These are phyloP conservation scores for Fistularia commersonii DNA, from an alignment of 2,797 vertebrate species.

Conservation along the genomic window DNA sequence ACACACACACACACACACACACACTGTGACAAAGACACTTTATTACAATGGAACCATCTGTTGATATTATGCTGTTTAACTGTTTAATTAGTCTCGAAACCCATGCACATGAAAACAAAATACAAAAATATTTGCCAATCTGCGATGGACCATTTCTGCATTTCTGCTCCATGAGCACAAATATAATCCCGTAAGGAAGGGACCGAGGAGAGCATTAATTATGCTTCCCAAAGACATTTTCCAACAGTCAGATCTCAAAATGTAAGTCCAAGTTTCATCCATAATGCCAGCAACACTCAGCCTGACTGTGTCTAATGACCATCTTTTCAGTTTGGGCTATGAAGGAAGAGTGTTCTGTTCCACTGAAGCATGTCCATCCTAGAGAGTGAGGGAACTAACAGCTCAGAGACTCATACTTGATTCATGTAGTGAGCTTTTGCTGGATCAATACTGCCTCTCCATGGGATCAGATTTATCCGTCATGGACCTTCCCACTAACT, in stretches of 20 bases:
- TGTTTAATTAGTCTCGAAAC: neutral
- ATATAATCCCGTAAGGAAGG: neutral
- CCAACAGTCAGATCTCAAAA: constrained; percentile 8
- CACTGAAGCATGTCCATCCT: constrained; percentile 37
- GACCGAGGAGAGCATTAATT: neutral
- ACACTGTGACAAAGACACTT: neutral
- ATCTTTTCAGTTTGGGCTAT: constrained; percentile 21
- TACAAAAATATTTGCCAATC: neutral
- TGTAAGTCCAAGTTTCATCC: neutral
- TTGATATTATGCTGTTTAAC: neutral
- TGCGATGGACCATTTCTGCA: neutral
- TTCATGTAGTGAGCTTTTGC: constrained; percentile 67
- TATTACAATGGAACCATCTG: neutral
- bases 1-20: neutral
- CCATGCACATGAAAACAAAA: neutral
- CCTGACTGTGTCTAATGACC: constrained; percentile 37
- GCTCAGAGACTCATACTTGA: constrained; percentile 56
- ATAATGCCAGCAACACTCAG: constrained; percentile 6
- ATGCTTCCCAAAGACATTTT: constrained; percentile 3
- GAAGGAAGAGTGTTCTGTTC: constrained; percentile 19
- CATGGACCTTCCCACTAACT: constrained; percentile 58
- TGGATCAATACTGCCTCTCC: constrained; percentile 70
- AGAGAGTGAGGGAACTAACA: constrained; percentile 32
- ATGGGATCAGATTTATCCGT: constrained; percentile 70
- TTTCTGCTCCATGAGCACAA: neutral